A percentile compares a stretch with the other conserved stretches of the same genome.
These are phyloP conservation scores for Netelia virgata DNA, from an alignment of 2,888 invertebrate genomes.

Conservation along the genomic window DNA sequence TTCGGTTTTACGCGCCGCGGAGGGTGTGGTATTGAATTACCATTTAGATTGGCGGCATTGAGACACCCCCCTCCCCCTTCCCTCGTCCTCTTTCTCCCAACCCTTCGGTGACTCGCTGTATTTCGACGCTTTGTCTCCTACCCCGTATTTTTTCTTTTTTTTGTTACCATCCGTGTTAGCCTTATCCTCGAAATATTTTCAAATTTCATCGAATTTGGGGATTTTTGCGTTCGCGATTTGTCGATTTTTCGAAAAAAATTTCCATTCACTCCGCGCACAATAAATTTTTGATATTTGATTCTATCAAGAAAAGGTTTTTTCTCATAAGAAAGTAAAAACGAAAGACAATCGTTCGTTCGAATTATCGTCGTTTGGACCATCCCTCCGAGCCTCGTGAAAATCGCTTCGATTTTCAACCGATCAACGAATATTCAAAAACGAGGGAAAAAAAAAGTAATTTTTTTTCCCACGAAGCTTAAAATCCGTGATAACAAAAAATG, in stretches of 20 bases:
- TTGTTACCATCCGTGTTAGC: not conserved
- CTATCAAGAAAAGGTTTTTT: too few relatives aligned
- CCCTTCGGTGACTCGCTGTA: not conserved
- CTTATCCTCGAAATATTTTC: not conserved
- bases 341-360: too few relatives aligned
- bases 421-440: not conserved
- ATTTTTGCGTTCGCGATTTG: too few relatives aligned
- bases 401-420: too few relatives aligned
- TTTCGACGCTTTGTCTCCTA: not conserved
- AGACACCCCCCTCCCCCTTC: slow-evolving; percentile 31
- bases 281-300: too few relatives aligned
- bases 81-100: not conserved
- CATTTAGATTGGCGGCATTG: slow-evolving; percentile 82
- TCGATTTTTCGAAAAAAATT: not conserved
- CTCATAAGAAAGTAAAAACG: too few relatives aligned
- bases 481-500: not conserved
- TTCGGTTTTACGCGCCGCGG: slow-evolving; percentile 80
- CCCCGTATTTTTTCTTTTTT: not conserved
- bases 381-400: too few relatives aligned
- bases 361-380: too few relatives aligned
- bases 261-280: too few relatives aligned
- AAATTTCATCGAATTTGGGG: too few relatives aligned
- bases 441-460: too few relatives aligned
- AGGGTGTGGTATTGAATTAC: slow-evolving; percentile 84
- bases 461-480: not conserved